A percentile compares a stretch with the other conserved stretches of the same genome.
phyloP scores from a whole-genome alignment of 37 sponge, comb jelly and placozoan species.

The Cladorhizidae sp. region DNA sequence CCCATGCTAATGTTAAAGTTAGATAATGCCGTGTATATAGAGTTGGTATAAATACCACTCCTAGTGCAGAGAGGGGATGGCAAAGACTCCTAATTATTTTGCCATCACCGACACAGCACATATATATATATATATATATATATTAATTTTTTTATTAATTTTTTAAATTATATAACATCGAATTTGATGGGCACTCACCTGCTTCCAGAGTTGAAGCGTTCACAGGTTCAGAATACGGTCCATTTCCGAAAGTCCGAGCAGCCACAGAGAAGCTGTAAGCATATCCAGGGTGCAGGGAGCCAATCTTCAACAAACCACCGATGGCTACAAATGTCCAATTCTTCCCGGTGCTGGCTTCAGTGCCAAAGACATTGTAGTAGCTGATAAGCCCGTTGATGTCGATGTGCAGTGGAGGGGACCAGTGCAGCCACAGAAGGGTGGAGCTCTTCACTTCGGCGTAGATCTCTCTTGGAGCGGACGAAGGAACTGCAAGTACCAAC shows the following conservation, averaged over 20 bases:
- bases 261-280: not conserved
- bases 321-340: not conserved
- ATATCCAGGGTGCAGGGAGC: slow-evolving; percentile 20
- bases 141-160: too few species aligned
- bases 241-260: slow-evolving; percentile 9
- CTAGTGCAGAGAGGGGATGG: too few species aligned
- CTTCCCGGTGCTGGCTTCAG: slow-evolving; percentile 6
- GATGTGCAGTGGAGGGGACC: slow-evolving; percentile 2
- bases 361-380: not conserved
- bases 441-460: not conserved
- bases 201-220: slow-evolving; percentile 1
- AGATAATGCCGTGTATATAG: too few species aligned
- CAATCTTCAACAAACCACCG: not conserved
- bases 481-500: not conserved
- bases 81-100: too few species aligned
- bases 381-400: slow-evolving; percentile 10
- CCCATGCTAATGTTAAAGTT: too few species aligned
- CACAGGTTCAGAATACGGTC: not conserved
- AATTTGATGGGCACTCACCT: too few species aligned
- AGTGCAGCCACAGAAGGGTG: not conserved
- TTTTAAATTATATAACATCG: too few species aligned
- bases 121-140: too few species aligned
- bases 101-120: too few species aligned
- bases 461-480: not conserved
- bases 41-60: too few species aligned